These are phyloP conservation scores for Brachypodius melanocephalos DNA, from an alignment of 2,113 vertebrate genomes.

Conservation along the genomic window DNA sequence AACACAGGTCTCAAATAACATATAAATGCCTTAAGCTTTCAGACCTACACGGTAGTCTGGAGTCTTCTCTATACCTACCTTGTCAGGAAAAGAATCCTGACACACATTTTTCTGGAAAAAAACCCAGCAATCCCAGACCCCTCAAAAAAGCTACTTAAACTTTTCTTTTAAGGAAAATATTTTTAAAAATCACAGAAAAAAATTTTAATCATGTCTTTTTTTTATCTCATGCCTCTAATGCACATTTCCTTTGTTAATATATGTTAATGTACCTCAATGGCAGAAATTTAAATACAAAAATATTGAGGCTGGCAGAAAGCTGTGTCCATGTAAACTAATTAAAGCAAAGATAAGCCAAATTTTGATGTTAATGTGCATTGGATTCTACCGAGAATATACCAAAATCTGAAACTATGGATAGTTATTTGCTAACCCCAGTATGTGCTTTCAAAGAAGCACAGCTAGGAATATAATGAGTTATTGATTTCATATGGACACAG, in stretches of 20 bases:
- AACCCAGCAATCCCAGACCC: fast-evolving
- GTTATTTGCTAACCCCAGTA: not conserved
- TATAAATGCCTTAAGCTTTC: not conserved
- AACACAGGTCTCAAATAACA: not conserved
- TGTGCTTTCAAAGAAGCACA: not conserved
- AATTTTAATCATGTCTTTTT: not conserved
- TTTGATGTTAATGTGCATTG: not conserved
- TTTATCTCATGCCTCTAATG: not conserved
- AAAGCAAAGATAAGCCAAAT: not conserved
- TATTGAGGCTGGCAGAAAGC: not conserved
- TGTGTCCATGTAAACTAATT: not conserved
- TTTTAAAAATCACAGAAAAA: not conserved
- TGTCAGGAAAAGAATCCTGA: not conserved
- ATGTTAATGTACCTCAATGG: not conserved
- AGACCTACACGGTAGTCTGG: not conserved
- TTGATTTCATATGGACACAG: not conserved
- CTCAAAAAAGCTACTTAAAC: not conserved
- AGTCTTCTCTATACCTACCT: not conserved
- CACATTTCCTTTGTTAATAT: not conserved
- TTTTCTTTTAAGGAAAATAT: not conserved
- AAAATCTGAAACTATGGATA: not conserved
- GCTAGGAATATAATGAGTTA: not conserved
- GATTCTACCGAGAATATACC: not conserved
- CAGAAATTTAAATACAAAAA: not conserved
- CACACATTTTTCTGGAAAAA: not conserved